Conservation (phyloP, 2,113 vertebrate genomes). For the Ailuropoda melanoleuca region DNA sequence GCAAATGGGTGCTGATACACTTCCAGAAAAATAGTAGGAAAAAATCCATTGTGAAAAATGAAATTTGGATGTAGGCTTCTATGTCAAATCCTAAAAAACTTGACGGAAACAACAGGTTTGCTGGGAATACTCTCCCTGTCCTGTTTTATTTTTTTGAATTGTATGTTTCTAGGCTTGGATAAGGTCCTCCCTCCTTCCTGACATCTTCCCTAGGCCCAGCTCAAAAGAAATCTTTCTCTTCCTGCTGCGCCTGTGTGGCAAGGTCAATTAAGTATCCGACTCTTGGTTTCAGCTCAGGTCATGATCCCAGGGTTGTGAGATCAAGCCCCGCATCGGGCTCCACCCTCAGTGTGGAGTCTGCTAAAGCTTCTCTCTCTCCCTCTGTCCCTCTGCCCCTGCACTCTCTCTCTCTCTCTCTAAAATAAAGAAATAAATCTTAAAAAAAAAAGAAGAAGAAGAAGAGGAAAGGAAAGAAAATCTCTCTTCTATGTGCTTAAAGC, state of each 20-base stretch:
- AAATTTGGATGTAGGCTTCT: background rate
- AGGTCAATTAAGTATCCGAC: background rate
- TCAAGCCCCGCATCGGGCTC: background rate
- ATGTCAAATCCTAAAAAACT: background rate
- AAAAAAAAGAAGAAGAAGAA: background rate
- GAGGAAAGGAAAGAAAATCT: background rate
- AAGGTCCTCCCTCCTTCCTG: background rate
- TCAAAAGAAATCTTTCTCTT: background rate
- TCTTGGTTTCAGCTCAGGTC: background rate
- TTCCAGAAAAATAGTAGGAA: background rate
- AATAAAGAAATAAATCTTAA: background rate
- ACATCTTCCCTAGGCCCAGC: background rate
- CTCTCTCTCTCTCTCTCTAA: background rate
- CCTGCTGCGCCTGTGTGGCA: background rate
- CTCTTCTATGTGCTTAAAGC: background rate
- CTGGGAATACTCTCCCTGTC: background rate
- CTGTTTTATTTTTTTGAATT: background rate
- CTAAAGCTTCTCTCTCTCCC: background rate
- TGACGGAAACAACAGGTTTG: background rate
- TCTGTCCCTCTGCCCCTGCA: background rate
- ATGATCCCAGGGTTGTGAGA: background rate
- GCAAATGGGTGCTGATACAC: background rate
- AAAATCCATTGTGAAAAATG: background rate
- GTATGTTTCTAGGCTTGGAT: background rate
- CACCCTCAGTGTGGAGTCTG: background rate